Evolutionary conservation across 2,797 vertebrate genomes (phyloP).

Genomic region (Eospalax fontanierii): DNA sequence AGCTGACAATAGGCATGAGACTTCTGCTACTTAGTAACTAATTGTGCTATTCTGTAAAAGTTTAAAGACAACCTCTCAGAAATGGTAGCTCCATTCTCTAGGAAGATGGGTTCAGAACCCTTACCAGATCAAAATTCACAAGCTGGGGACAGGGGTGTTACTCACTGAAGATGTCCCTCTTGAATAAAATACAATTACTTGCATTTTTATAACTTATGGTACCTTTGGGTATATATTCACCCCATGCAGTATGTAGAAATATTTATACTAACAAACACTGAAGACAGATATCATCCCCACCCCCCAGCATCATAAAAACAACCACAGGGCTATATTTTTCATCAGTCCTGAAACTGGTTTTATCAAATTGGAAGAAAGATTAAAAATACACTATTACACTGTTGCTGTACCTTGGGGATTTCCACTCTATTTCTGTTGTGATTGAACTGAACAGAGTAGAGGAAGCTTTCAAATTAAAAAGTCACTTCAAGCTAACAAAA

Average conservation of each 20-base stretch:
- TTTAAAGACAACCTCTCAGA: neutral
- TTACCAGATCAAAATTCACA: neutral
- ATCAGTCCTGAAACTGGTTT: constrained; percentile 8
- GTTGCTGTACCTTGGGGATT: constrained; percentile 16
- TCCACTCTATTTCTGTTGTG: constrained; percentile 58
- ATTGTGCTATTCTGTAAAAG: neutral
- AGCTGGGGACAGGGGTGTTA: neutral
- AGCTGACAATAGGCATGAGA: neutral
- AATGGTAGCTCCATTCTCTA: neutral
- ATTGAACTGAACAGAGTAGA: neutral
- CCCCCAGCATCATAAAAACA: neutral
- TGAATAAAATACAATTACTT: neutral
- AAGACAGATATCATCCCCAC: neutral
- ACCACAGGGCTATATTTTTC: neutral
- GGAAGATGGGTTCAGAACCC: neutral
- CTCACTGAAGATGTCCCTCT: neutral
- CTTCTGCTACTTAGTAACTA: neutral
- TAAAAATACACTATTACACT: neutral
- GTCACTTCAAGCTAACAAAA: constrained; percentile 48
- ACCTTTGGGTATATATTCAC: neutral
- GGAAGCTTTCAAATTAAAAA: constrained; percentile 68
- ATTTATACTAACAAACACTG: neutral
- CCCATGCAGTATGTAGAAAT: neutral
- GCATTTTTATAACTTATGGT: neutral
- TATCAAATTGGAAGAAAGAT: constrained; percentile 64